Percentiles rank a stretch among this genome's conserved stretches.
Conservation (phyloP, 2,888 invertebrate species). For the Drosophila macrospina region DNA sequence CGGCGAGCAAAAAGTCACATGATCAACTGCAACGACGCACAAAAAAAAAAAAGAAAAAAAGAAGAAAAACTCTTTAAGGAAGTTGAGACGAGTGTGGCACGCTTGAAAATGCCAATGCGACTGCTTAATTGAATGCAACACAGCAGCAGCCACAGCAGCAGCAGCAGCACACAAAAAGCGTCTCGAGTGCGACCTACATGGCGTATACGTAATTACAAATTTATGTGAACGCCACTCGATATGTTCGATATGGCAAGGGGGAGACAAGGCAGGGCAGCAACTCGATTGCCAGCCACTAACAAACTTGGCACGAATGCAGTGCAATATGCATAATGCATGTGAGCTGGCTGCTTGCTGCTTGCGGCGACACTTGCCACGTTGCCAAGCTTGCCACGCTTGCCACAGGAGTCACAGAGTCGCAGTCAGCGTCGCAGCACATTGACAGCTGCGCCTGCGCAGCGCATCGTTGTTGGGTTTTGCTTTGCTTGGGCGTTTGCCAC, state of each 20-base stretch:
- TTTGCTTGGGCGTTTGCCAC: constrained; percentile 54
- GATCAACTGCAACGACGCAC: constrained; percentile 2
- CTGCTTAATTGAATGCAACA: constrained; percentile 65
- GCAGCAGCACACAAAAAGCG: constrained; percentile 27
- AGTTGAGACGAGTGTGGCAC: constrained; percentile 59
- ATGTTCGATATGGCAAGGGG: constrained; percentile 14
- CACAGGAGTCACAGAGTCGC: constrained; percentile 37
- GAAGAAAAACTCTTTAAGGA: constrained; percentile 68
- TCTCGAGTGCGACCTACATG: constrained; percentile 67
- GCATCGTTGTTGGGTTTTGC: constrained; percentile 29
- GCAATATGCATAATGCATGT: constrained; percentile 47
- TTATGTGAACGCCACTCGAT: constrained; percentile 70
- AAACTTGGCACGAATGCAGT: constrained; percentile 61
- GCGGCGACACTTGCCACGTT: constrained; percentile 59
- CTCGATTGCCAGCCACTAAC: constrained; percentile 35
- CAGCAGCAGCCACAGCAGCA: constrained; percentile 11
- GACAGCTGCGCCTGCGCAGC: constrained; percentile 58
- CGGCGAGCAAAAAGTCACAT: constrained; percentile 13
- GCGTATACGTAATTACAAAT: constrained; percentile 80
- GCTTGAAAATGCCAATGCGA: constrained; percentile 52
- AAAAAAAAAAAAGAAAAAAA: constrained; percentile 37
- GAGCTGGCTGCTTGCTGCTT: constrained; percentile 44
- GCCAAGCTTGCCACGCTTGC: constrained; percentile 20
- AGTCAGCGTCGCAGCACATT: too few species aligned
- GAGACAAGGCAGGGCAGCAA: neutral